These are phyloP conservation scores for Sinocyclocheilus grahami DNA, from an alignment of 2,113 vertebrate genomes.

Conservation along the genomic window DNA sequence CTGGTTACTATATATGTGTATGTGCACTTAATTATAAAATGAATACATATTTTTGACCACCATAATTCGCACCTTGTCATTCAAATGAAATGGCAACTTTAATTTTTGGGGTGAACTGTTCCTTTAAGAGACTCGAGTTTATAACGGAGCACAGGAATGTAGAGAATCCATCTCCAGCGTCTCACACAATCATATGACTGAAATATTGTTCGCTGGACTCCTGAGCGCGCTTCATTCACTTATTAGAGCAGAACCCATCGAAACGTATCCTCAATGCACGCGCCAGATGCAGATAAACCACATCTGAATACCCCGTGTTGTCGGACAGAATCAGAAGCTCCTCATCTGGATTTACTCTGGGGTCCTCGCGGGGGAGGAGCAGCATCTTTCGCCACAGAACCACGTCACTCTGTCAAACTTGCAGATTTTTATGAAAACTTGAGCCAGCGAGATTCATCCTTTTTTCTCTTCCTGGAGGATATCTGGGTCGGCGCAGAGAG, in stretches of 20 bases:
- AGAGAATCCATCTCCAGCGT: conserved; percentile 26
- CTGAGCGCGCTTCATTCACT: too few species aligned
- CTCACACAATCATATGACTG: conserved; percentile 63
- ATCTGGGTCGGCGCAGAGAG: background rate
- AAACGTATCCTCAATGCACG: too few species aligned
- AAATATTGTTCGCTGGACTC: conserved; percentile 15
- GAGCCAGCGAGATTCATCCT: background rate
- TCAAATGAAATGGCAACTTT: background rate
- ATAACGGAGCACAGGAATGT: conserved; percentile 36
- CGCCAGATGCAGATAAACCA: background rate
- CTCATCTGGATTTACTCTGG: background rate
- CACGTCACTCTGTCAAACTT: conserved; percentile 67
- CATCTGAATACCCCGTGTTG: background rate
- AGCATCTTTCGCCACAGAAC: conserved; percentile 55
- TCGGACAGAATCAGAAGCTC: too few species aligned
- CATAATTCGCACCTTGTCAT: background rate
- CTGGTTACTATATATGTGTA: too few species aligned
- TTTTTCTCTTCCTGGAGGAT: conserved; percentile 40
- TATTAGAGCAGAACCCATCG: background rate
- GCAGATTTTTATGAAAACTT: background rate
- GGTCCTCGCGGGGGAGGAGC: conserved; percentile 41
- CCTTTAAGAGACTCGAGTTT: background rate
- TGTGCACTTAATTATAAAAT: too few species aligned
- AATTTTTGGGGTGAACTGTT: background rate
- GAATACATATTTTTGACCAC: too few species aligned